Evolutionary conservation across 1,140 invertebrate species (phyloP).

Genomic region (Monochamus saltuarius): DNA sequence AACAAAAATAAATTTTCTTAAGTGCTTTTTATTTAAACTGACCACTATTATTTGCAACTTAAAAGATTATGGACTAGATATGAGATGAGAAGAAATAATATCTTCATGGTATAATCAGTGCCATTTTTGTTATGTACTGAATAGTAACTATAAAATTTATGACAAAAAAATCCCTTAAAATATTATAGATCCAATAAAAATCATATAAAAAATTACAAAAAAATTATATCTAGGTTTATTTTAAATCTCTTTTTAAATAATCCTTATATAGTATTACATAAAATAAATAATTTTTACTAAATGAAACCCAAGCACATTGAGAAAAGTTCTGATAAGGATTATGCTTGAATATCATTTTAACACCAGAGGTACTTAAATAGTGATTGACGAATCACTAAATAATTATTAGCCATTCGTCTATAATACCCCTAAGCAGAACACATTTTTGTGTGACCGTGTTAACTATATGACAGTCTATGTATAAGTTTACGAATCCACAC

Average conservation of each 20-base stretch:
- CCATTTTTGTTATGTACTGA: slow-evolving; percentile 4
- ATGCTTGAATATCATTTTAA: not conserved
- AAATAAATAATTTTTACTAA: slow-evolving; percentile 8
- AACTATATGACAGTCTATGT: not conserved
- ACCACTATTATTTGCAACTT: not conserved
- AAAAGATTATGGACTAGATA: not conserved
- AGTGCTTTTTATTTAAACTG: not conserved
- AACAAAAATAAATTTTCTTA: not conserved
- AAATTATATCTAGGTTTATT: slow-evolving; percentile 16
- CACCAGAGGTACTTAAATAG: not conserved
- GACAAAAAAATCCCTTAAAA: slow-evolving; percentile 4
- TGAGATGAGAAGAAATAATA: slow-evolving; percentile 5
- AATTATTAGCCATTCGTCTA: not conserved
- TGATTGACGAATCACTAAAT: not conserved
- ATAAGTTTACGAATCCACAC: not conserved
- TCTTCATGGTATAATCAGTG: not conserved
- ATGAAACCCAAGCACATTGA: not conserved
- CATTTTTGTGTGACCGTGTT: not conserved
- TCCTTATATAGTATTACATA: slow-evolving; percentile 1
- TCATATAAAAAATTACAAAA: slow-evolving; percentile 18
- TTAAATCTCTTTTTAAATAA: not conserved
- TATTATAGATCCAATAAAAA: slow-evolving; percentile 7
- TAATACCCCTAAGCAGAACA: too few relatives aligned
- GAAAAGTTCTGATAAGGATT: not conserved
- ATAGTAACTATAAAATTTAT: not conserved